These are phyloP conservation scores for Cylloceria caligata DNA, from an alignment of 2,888 invertebrate species.

Conservation along the genomic window DNA sequence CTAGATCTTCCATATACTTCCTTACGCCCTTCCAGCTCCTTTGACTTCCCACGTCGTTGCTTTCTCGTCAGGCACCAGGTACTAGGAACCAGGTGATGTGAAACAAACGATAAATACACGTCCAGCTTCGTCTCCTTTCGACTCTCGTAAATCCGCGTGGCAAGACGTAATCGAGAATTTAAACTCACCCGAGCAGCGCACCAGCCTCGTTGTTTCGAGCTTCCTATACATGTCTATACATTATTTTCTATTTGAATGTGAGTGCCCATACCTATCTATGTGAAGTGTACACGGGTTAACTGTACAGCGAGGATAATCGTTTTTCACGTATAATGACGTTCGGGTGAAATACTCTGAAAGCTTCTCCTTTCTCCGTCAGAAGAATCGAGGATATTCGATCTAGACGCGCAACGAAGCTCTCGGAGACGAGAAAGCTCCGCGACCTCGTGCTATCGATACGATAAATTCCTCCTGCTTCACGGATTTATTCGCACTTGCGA, in stretches of 20 bases:
- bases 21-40: constrained; percentile 31
- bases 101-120: constrained; percentile 44
- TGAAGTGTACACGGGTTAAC: background rate
- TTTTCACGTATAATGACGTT: constrained; percentile 37
- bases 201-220: constrained; percentile 5
- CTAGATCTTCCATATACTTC: constrained; percentile 6
- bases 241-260: background rate
- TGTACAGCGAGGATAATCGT: constrained; percentile 25
- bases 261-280: background rate
- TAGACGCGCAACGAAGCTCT: constrained; percentile 26
- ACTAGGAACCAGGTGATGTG: constrained; percentile 45
- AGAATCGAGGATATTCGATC: constrained; percentile 43
- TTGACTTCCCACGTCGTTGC: background rate
- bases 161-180: constrained; percentile 51
- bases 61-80: constrained; percentile 9
- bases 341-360: constrained; percentile 10
- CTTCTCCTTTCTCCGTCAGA: constrained; percentile 22
- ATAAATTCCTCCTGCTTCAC: constrained; percentile 55
- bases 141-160: constrained; percentile 43
- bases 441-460: constrained; percentile 44
- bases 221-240: background rate
- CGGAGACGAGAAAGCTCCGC: constrained; percentile 38
- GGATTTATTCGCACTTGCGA: constrained; percentile 61
- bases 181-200: constrained; percentile 11
- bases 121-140: constrained; percentile 36